phyloP scores from a whole-genome alignment of 2,888 invertebrate genomes.

The Plagodis dolabraria region DNA sequence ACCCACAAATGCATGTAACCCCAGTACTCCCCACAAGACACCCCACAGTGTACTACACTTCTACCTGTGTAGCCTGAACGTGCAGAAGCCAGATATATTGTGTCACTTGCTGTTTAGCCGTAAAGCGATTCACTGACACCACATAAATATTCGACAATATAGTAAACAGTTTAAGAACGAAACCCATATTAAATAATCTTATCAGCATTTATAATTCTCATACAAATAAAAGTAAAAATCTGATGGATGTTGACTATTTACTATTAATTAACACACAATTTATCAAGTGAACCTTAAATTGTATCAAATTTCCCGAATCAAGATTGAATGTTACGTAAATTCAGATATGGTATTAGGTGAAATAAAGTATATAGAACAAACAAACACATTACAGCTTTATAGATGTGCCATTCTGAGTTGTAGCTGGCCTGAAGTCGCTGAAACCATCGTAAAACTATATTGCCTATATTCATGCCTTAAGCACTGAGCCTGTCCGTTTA shows the following conservation, averaged over 20 bases:
- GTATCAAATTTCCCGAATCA: too few relatives aligned
- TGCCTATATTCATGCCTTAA: slow-evolving; percentile 8
- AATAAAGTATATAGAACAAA: not conserved
- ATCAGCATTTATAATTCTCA: too few relatives aligned
- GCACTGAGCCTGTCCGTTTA: slow-evolving; percentile 1
- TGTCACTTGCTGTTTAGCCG: slow-evolving; percentile 8
- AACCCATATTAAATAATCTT: too few relatives aligned
- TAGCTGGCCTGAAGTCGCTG: slow-evolving; percentile 10
- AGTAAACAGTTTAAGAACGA: not conserved
- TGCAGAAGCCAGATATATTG: slow-evolving; percentile 3
- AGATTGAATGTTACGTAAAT: too few relatives aligned
- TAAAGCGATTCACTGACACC: slow-evolving; percentile 27
- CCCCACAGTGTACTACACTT: slow-evolving; percentile 30
- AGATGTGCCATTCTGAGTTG: not conserved
- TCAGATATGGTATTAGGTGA: not conserved
- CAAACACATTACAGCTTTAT: not conserved
- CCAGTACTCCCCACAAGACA: slow-evolving; percentile 43
- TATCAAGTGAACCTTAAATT: too few relatives aligned
- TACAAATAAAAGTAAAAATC: too few relatives aligned
- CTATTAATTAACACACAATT: too few relatives aligned
- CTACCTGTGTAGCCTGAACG: slow-evolving; percentile 10
- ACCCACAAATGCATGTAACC: slow-evolving; percentile 51
- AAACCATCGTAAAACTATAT: slow-evolving; percentile 12
- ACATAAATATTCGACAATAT: not conserved
- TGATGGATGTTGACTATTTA: too few relatives aligned